These are phyloP conservation scores for Platysternon megacephalum DNA, from an alignment of 2,113 vertebrate species.

Conservation along the genomic window DNA sequence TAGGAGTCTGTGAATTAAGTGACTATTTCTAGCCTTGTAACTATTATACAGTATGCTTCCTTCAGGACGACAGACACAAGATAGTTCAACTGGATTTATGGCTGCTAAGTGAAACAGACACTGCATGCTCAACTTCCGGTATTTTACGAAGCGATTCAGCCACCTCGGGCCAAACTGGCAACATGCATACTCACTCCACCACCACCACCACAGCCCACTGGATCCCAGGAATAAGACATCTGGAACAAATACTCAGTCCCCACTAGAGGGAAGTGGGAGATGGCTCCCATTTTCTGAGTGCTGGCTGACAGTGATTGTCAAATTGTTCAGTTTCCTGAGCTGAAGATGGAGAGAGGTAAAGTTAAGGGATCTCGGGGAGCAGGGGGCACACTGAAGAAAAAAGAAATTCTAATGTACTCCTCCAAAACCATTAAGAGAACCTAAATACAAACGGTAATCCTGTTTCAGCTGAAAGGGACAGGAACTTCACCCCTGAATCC, in stretches of 20 bases:
- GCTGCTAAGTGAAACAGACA: background rate
- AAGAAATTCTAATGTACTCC: background rate
- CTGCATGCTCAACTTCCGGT: background rate
- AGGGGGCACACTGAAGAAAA: background rate
- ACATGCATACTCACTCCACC: background rate
- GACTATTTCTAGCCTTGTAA: background rate
- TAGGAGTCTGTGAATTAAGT: background rate
- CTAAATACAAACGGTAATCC: background rate
- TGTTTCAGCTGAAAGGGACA: background rate
- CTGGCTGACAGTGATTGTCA: background rate
- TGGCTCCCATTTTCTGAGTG: background rate
- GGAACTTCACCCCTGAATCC: background rate
- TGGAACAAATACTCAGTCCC: background rate
- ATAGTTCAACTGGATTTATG: background rate
- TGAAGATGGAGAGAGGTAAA: accelerated
- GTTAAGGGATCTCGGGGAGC: background rate
- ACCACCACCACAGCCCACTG: accelerated
- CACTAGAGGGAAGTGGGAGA: background rate
- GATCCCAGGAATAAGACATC: background rate
- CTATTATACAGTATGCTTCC: accelerated
- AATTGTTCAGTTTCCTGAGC: background rate
- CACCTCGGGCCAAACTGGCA: background rate
- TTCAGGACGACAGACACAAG: background rate
- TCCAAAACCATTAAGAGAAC: background rate
- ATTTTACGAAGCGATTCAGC: background rate